Percentiles rank a stretch among this genome's conserved stretches.
These are phyloP conservation scores for Pseudococcus longispinus DNA, from an alignment of 2,888 invertebrate species.

Conservation along the genomic window DNA sequence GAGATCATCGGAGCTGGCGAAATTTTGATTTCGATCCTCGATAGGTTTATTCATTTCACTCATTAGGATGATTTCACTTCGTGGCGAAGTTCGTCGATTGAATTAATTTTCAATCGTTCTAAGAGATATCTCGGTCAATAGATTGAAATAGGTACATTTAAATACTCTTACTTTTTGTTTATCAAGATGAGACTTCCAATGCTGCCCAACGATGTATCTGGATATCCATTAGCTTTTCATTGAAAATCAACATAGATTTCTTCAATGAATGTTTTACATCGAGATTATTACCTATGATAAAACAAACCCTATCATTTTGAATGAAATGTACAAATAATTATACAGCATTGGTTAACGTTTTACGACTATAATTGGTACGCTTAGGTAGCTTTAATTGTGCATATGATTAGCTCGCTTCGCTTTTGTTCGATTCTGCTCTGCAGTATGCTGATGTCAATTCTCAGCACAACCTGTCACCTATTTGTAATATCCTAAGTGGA, in stretches of 20 bases:
- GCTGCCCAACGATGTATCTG: not conserved
- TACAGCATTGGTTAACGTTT: not conserved
- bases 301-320: not conserved
- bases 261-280: slow-evolving; percentile 11
- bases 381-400: not conserved
- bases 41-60: not conserved
- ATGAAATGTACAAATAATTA: not conserved
- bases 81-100: not conserved
- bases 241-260: not conserved
- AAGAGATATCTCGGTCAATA: not conserved
- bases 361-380: not conserved
- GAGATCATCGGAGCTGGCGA: not conserved
- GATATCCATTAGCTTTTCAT: slow-evolving; percentile 2
- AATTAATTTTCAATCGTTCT: not conserved
- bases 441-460: no score
- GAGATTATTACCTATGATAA: slow-evolving; percentile 15
- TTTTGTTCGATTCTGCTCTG: no score
- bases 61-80: not conserved
- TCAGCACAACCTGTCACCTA: no score
- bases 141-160: not conserved
- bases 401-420: no score
- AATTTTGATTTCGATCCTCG: not conserved
- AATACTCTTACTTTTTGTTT: not conserved
- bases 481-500: no score
- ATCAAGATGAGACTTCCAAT: not conserved